Evolutionary conservation across 2,888 invertebrate species (phyloP), one percentile per base, ranked within the genome.

Genomic region (Toxonevra muliebris): DNA sequence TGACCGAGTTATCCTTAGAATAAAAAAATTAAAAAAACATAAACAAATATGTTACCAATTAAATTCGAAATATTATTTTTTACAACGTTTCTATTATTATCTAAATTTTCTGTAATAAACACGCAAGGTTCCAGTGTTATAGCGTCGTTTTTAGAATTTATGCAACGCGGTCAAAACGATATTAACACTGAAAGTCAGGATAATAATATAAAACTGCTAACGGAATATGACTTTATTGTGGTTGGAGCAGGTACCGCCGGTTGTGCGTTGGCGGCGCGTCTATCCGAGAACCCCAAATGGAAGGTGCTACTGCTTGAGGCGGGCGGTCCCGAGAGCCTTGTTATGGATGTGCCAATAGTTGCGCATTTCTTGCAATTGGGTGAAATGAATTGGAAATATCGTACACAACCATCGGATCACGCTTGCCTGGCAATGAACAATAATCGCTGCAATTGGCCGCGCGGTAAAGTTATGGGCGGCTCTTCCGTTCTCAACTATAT

Each of bases 201-300:
- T 40, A 76, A 80, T 8, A 55, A 63, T 1, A 71, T 73, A 2
- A 61, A 70, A 7, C 43, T 82, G 57, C 68, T 74, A 0, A 54
- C 63, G 4, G 89, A 90, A 77, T 93, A 92, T 77, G 93, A 93
- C 78, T 95, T 93, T 76, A 90, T 93, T 58, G 84, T 93, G 30
- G 89, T 94, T 8, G 94, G 94, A 0, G 93, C 92, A 0, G 94
- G 94, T 0, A 93, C 93, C 0, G 93, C 93, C 0, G 94, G 94
- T 1, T 92, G 93, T 71, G 89, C 90, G 0, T 68, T 94, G 10
- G 93, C 94, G 0, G 91, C 91, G 69, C 87, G 94, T 52, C 84
- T 94, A 7, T 88, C 90, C 1, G 93, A 93, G 84, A 88, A 91
- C 73, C 87, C 88, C 0, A 84, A 88, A 1, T 90, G 91, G 89